Evolutionary conservation across 2,113 vertebrate species (phyloP).

Genomic region (Hypanus sabinus): DNA sequence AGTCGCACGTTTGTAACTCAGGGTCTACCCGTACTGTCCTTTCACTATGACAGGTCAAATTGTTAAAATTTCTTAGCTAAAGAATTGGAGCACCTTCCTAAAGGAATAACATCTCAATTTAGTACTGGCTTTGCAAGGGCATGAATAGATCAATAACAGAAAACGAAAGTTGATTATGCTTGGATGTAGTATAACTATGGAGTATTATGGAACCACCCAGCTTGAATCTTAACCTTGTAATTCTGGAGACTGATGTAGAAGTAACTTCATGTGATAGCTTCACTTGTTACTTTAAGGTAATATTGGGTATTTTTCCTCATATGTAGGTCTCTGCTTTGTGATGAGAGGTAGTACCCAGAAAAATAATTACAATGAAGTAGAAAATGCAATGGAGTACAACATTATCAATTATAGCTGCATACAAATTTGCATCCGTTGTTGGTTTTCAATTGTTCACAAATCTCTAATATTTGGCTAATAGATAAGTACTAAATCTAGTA

Average conservation of each 20-base stretch:
- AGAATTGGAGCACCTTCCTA: too few relatives aligned
- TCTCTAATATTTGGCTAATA: not conserved
- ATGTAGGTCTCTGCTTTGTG: not conserved
- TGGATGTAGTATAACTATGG: not conserved
- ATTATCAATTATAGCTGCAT: not conserved
- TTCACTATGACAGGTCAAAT: not conserved
- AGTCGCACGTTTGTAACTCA: too few relatives aligned
- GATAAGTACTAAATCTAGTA: not conserved
- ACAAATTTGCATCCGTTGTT: not conserved
- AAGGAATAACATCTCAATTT: too few relatives aligned
- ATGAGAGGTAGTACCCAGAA: not conserved
- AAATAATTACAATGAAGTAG: not conserved
- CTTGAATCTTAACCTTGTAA: not conserved
- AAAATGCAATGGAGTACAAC: not conserved
- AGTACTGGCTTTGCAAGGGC: too few relatives aligned
- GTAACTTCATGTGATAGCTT: not conserved
- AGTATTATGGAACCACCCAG: not conserved
- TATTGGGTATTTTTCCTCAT: not conserved
- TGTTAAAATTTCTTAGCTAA: not conserved
- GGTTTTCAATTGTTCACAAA: not conserved
- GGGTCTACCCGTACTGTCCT: too few relatives aligned
- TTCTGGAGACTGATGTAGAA: not conserved
- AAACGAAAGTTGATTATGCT: not conserved
- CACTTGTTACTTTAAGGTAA: not conserved
- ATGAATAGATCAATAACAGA: not conserved